Base-by-base conservation (phyloP, 2,888 invertebrate genomes). In the Chloroclystis v-ata region DNA sequence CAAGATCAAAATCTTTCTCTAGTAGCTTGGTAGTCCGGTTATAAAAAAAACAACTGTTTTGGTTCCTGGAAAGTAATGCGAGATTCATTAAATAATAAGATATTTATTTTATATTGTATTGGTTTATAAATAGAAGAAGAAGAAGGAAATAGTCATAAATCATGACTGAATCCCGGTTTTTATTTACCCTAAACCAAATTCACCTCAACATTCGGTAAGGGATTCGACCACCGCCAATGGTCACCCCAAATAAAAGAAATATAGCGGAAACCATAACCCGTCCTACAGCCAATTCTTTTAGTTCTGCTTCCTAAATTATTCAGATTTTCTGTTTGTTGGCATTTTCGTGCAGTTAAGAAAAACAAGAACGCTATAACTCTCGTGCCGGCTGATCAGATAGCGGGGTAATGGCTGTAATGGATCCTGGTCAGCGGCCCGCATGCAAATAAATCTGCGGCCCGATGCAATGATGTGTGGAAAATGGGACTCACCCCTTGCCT, bases 391-490 rank as follows among this genome's bases (percentile, higher is more conserved):
- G 81, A 87, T 87, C 87, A 82, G 87, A 87, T 87, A 87, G 69
- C 69, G 62, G 61, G 71, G 78, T 87, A 87, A 87, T 85, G 86
- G 87, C 80, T 77, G 79, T 87, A 87, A 87, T 87, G 84, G 82
- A 83, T 87, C 87, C 86, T 87, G 87, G 85, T 84, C 87, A 87
- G 85, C 85, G 82, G 86, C 86, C 88, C 87, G 86, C 89, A 89
- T 87, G 89, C 89, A 87, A 89, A 89, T 89, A 89, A 89, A 89
- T 89, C 88, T 84, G 81, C 79, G 80, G 74, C 77, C 83, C 81
- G 73, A 87, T 86, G 88, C 88, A 88, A 87, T 89, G 87, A 88
- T 87, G 87, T 88, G 89, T 87, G 84, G 83, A 86, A 80, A 89
- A 89, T 89, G 84, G 82, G 72, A 67, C 74, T 75, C 78, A 81